These are phyloP conservation scores for Ametastegia equiseti DNA, from an alignment of 2,888 invertebrate genomes.

Conservation along the genomic window DNA sequence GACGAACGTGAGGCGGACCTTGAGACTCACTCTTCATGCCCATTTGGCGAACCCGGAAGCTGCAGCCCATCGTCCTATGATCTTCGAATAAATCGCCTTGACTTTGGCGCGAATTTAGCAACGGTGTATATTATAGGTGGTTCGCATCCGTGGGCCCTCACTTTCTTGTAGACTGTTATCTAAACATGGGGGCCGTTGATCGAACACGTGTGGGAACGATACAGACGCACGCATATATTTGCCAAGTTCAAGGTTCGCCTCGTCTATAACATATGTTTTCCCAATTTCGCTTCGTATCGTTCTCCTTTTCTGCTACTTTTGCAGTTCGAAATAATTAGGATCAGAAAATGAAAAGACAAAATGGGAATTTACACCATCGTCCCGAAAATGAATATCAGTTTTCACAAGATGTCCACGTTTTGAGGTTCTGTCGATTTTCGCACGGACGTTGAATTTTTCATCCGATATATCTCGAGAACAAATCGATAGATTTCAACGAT, in stretches of 20 bases:
- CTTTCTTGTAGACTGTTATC: not conserved
- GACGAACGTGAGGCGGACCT: not conserved
- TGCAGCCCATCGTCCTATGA: not conserved
- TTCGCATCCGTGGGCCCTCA: no score
- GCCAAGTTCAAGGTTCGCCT: conserved; percentile 20
- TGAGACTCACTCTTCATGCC: conserved; percentile 31
- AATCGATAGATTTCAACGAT: no score
- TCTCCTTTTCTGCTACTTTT: no score
- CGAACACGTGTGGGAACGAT: not conserved
- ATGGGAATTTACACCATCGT: no score
- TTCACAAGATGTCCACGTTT: no score
- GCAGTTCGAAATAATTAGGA: no score
- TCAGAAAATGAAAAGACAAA: no score
- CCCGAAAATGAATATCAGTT: no score
- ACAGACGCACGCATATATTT: not conserved
- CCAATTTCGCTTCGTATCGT: not conserved
- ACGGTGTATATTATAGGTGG: no score
- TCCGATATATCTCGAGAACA: no score
- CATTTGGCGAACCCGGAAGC: conserved; percentile 42
- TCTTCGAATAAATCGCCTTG: not conserved
- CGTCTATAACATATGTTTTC: not conserved
- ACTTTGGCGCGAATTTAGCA: not conserved
- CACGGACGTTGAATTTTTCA: no score
- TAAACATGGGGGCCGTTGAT: not conserved
- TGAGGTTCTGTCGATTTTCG: no score